These are phyloP conservation scores for Mormyrus lacerda DNA, from an alignment of 2,113 vertebrate species.

Conservation along the genomic window DNA sequence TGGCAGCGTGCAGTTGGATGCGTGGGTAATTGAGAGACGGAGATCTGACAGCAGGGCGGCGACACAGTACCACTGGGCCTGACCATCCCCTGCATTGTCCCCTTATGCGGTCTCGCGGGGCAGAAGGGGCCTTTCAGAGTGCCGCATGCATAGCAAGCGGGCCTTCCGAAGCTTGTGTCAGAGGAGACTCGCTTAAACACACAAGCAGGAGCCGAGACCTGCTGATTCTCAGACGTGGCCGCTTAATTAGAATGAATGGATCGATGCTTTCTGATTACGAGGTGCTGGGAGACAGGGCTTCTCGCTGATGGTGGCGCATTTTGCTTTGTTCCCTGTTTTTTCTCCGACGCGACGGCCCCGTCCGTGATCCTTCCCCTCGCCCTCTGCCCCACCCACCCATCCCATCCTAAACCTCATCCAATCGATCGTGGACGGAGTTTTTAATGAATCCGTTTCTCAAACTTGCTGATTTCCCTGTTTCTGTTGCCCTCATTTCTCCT, in stretches of 20 bases:
- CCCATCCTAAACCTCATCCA: background rate
- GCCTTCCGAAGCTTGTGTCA: background rate
- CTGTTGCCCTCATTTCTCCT: background rate
- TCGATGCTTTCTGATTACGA: conserved; percentile 18
- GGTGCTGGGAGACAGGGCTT: background rate
- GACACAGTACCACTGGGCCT: too few relatives aligned
- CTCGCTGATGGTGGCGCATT: background rate
- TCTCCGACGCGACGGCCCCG: background rate
- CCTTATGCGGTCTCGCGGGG: background rate
- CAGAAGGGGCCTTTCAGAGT: background rate
- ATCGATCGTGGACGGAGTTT: conserved; percentile 9
- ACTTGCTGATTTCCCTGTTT: conserved; percentile 16
- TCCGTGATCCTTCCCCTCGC: background rate
- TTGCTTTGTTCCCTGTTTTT: background rate
- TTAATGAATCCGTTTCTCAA: conserved; percentile 13
- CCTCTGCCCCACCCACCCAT: background rate
- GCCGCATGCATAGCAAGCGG: background rate
- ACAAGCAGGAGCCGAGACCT: background rate
- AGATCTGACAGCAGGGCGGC: background rate
- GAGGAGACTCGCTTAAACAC: background rate
- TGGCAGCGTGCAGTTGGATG: background rate
- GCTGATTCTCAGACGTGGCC: background rate
- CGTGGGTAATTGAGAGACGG: background rate
- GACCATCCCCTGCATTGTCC: background rate
- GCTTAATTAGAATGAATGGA: conserved; percentile 21